Conservation (phyloP, 2,888 invertebrate genomes). For the Sepiola atlantica region DNA sequence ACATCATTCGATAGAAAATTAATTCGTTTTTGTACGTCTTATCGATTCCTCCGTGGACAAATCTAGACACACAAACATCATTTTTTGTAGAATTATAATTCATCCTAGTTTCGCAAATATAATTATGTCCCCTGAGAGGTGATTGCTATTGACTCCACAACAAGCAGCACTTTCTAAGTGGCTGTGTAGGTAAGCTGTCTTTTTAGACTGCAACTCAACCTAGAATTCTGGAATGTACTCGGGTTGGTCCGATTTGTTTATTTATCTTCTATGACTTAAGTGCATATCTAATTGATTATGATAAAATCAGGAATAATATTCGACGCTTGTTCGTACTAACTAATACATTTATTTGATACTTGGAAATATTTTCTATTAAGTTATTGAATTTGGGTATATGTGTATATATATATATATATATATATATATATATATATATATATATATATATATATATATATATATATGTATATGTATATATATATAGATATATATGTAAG, state of each 20-base stretch:
- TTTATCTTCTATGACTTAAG: background rate
- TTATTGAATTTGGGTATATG: background rate
- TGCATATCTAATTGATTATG: background rate
- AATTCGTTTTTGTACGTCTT: constrained; percentile 2
- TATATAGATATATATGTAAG: too few relatives aligned
- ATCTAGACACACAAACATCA: background rate
- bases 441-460: too few relatives aligned
- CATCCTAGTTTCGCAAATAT: constrained; percentile 8
- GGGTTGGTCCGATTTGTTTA: background rate
- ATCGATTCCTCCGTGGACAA: background rate
- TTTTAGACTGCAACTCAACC: background rate
- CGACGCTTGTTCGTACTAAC: background rate
- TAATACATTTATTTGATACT: background rate
- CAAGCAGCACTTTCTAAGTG: background rate
- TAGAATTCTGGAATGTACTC: background rate
- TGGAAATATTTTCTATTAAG: background rate
- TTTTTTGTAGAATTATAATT: background rate
- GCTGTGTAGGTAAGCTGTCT: background rate
- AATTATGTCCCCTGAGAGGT: background rate
- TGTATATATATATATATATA: background rate
- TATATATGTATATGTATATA: too few relatives aligned
- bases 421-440: too few relatives aligned
- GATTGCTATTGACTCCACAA: background rate
- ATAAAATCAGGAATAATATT: background rate
- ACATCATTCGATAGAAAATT: background rate